Conservation (phyloP, 2,113 vertebrate species). For the Lagopus leucura region DNA sequence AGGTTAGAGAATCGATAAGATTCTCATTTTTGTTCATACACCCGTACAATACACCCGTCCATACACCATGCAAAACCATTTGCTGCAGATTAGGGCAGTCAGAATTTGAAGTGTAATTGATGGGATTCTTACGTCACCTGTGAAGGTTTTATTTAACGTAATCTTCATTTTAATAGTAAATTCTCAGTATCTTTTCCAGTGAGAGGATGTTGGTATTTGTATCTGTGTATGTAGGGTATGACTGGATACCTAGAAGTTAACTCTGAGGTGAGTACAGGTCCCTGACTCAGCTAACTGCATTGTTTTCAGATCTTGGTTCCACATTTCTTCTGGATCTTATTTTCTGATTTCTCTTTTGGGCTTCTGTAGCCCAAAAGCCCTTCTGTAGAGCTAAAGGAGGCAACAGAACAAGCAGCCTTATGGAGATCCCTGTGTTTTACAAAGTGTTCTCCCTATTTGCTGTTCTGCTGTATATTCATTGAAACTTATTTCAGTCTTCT, state of each 20-base stretch:
- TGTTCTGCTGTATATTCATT: neutral
- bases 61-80: too few relatives aligned
- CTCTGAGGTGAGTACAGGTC: neutral
- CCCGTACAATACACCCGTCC: too few relatives aligned
- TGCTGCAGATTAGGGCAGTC: neutral
- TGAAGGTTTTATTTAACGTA: neutral
- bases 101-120: neutral
- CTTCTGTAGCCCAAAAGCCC: neutral
- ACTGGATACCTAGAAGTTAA: neutral
- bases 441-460: neutral
- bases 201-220: neutral
- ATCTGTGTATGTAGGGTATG: neutral
- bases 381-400: neutral
- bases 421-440: neutral
- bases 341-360: neutral
- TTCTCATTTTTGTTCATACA: neutral
- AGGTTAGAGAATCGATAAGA: neutral
- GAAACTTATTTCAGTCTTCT: neutral
- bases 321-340: neutral
- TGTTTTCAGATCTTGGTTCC: neutral
- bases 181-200: neutral
- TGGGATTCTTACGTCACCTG: neutral
- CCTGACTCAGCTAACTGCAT: neutral
- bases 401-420: neutral
- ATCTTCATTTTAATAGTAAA: neutral